phyloP scores from a whole-genome alignment of 2,797 vertebrate species.

The Poeciliopsis presidionis region DNA sequence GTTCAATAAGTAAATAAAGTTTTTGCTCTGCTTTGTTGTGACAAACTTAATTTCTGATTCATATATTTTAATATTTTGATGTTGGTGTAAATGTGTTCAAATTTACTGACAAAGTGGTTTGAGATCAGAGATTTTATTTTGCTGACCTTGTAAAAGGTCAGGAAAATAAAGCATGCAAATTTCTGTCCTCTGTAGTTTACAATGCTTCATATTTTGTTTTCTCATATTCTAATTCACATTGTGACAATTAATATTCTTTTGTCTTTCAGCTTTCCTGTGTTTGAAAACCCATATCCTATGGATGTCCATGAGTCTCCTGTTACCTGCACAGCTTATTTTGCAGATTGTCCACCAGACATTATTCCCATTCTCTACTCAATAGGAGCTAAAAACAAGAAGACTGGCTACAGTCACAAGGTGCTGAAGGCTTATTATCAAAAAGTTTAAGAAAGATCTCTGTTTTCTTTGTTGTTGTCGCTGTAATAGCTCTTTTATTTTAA shows the following conservation, averaged over 20 bases:
- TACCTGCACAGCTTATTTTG: slow-evolving; percentile 96
- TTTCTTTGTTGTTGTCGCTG: neutral
- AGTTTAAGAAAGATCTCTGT: neutral
- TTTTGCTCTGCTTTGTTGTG: neutral
- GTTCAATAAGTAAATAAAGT: neutral
- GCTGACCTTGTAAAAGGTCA: neutral
- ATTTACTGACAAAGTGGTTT: neutral
- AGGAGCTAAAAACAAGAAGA: slow-evolving; percentile 98
- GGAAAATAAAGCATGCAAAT: neutral
- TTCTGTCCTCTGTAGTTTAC: neutral
- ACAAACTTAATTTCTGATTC: neutral
- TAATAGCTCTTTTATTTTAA: neutral
- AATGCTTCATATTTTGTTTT: neutral
- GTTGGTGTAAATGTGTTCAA: neutral
- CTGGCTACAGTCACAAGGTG: slow-evolving; percentile 97
- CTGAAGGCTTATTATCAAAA: neutral
- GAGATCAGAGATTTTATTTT: neutral
- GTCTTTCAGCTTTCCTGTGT: slow-evolving; percentile 92
- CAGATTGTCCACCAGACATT: slow-evolving; percentile 95
- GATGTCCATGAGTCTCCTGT: slow-evolving; percentile 98
- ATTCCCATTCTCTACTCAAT: slow-evolving; percentile 97
- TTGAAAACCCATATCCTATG: slow-evolving; percentile 99
- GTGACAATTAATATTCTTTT: neutral
- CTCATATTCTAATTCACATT: neutral
- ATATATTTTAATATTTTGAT: neutral